A percentile compares a stretch with the other conserved stretches of the same genome.
Conservation (phyloP, 1,140 invertebrate genomes). For the Euschistus heros region DNA sequence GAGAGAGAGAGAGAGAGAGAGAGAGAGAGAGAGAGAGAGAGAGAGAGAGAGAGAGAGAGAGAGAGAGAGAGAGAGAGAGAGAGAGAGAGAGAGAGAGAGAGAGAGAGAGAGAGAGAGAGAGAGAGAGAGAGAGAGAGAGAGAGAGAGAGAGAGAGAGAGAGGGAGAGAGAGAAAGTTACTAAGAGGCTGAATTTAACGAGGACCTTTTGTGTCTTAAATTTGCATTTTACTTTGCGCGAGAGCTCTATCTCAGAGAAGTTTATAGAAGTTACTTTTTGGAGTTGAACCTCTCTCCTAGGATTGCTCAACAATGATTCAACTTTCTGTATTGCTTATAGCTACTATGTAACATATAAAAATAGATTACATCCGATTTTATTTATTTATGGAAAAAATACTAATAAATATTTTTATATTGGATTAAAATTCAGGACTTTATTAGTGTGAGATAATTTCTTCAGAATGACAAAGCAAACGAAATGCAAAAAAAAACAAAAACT, state of each 20-base stretch:
- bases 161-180: not conserved
- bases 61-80: slow-evolving; percentile 15
- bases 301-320: too few relatives aligned
- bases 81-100: slow-evolving; percentile 13
- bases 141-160: slow-evolving; percentile 15
- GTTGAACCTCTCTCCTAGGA: too few relatives aligned
- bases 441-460: too few relatives aligned
- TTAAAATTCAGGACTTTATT: too few relatives aligned
- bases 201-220: not conserved
- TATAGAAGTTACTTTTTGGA: too few relatives aligned
- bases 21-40: slow-evolving; percentile 13
- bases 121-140: slow-evolving; percentile 15
- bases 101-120: slow-evolving; percentile 10
- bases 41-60: slow-evolving; percentile 12
- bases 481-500: too few relatives aligned
- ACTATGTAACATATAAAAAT: too few relatives aligned
- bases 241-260: not conserved
- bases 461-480: too few relatives aligned
- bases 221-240: not conserved
- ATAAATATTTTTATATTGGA: too few relatives aligned
- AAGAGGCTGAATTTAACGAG: not conserved
- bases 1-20: not conserved
- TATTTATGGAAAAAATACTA: too few relatives aligned
- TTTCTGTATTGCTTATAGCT: too few relatives aligned
- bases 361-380: too few relatives aligned